phyloP scores from a whole-genome alignment of 2,797 vertebrate genomes.

The Pseudochaenichthys georgianus region DNA sequence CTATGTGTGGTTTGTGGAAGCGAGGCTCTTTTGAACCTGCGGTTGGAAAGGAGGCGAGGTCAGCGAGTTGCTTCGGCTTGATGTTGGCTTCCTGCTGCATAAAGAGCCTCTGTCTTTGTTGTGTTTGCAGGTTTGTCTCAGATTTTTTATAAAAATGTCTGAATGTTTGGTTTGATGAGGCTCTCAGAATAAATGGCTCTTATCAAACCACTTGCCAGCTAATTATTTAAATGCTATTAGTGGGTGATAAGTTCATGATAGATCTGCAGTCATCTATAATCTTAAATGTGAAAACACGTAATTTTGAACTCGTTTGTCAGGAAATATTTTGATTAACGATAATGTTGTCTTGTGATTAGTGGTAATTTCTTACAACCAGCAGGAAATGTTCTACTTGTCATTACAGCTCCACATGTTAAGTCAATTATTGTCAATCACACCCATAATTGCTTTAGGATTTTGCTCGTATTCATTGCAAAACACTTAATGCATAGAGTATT shows the following conservation, averaged over 20 bases:
- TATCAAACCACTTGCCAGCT: slow-evolving; percentile 20
- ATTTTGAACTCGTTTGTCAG: slow-evolving; percentile 4
- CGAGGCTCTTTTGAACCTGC: slow-evolving; percentile 22
- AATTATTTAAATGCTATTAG: slow-evolving; percentile 14
- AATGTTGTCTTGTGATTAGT: slow-evolving; percentile 13
- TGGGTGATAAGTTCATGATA: neutral
- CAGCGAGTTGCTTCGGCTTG: slow-evolving; percentile 30
- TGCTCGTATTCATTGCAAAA: slow-evolving; percentile 17
- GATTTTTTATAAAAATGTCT: slow-evolving; percentile 22
- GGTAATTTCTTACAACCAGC: slow-evolving; percentile 11
- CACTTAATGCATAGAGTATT: neutral
- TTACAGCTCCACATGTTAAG: slow-evolving; percentile 23
- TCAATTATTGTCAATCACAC: slow-evolving; percentile 25
- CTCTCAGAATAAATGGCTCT: slow-evolving; percentile 23
- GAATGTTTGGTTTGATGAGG: slow-evolving; percentile 32
- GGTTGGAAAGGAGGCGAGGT: slow-evolving; percentile 57
- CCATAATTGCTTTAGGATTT: slow-evolving; percentile 12
- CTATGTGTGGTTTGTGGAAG: slow-evolving; percentile 62
- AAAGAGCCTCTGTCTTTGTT: slow-evolving; percentile 42
- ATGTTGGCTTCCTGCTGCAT: slow-evolving; percentile 60
- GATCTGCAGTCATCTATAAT: slow-evolving; percentile 12
- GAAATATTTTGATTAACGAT: slow-evolving; percentile 10
- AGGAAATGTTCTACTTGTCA: slow-evolving; percentile 19
- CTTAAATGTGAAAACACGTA: slow-evolving; percentile 16
- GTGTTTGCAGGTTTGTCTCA: slow-evolving; percentile 35